Evolutionary conservation across 2,797 vertebrate genomes (phyloP).

Genomic region (Coilia nasus): DNA sequence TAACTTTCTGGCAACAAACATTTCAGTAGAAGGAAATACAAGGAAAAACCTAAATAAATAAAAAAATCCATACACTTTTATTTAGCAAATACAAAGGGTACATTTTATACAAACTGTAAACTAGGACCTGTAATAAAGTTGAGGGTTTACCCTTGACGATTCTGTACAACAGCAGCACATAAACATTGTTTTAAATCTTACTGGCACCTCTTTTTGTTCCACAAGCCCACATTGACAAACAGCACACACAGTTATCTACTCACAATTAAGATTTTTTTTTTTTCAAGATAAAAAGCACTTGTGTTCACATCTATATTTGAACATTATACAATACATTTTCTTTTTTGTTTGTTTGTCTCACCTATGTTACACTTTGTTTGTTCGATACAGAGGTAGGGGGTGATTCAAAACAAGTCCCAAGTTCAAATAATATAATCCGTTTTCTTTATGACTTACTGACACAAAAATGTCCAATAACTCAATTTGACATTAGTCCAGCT

Average conservation of each 20-base stretch:
- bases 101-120: conserved; percentile 76
- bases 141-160: conserved; percentile 69
- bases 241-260: conserved; percentile 69
- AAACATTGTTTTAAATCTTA: conserved; percentile 13
- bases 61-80: conserved; percentile 73
- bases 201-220: conserved; percentile 41
- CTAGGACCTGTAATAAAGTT: conserved; percentile 69
- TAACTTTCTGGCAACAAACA: background rate
- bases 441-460: background rate
- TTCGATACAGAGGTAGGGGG: conserved; percentile 63
- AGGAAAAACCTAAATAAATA: conserved; percentile 51
- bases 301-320: conserved; percentile 78
- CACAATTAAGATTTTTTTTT: conserved; percentile 67
- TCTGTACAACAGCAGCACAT: conserved; percentile 69
- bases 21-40: conserved; percentile 12
- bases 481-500: background rate
- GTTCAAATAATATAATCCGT: background rate
- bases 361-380: conserved; percentile 60
- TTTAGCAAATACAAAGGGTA: conserved; percentile 76
- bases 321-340: conserved; percentile 75
- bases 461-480: background rate
- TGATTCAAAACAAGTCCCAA: conserved; percentile 37
- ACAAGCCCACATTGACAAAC: conserved; percentile 67
- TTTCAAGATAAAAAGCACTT: conserved; percentile 78
- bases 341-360: conserved; percentile 36